Conservation (phyloP, 2,888 invertebrate species). For the Steinernema carpocapsae region DNA sequence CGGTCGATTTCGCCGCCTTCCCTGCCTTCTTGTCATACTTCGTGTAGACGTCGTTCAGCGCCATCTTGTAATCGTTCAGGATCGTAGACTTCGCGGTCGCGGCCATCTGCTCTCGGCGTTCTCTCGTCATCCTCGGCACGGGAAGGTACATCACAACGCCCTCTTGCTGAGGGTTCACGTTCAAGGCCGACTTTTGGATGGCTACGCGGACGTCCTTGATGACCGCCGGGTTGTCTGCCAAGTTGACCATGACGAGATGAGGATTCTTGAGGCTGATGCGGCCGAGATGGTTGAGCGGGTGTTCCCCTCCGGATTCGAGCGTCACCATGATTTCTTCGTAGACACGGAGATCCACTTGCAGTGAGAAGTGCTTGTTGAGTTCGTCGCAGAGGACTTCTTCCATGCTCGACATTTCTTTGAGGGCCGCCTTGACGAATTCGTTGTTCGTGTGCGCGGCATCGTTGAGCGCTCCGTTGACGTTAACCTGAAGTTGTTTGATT, state of each 20-base stretch:
- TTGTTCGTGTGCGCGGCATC: slow-evolving; percentile 39
- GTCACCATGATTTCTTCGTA: slow-evolving; percentile 61
- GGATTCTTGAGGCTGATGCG: slow-evolving; percentile 57
- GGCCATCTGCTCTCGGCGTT: slow-evolving; percentile 85
- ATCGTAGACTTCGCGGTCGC: slow-evolving; percentile 80
- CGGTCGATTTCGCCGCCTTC: slow-evolving; percentile 40
- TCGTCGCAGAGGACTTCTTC: slow-evolving; percentile 49
- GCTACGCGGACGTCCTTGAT: slow-evolving; percentile 60
- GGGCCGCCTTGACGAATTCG: slow-evolving; percentile 43
- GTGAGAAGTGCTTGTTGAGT: slow-evolving; percentile 48
- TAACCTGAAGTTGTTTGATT: neutral
- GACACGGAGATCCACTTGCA: slow-evolving; percentile 57
- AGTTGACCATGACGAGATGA: slow-evolving; percentile 61
- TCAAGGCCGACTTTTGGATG: slow-evolving; percentile 55
- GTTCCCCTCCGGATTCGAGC: slow-evolving; percentile 56
- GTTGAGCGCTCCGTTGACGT: slow-evolving; percentile 1
- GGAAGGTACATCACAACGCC: slow-evolving; percentile 60
- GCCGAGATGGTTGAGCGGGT: slow-evolving; percentile 54
- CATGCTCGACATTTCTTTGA: slow-evolving; percentile 49
- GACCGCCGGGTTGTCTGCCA: slow-evolving; percentile 60
- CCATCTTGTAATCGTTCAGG: slow-evolving; percentile 61
- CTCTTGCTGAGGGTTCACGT: slow-evolving; percentile 62
- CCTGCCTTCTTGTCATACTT: slow-evolving; percentile 78
- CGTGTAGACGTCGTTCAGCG: slow-evolving; percentile 53
- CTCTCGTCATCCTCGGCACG: slow-evolving; percentile 80